Evolutionary conservation across 2,113 vertebrate genomes (phyloP), one percentile per base, ranked within the genome.

Genomic region (Promerops cafer): DNA sequence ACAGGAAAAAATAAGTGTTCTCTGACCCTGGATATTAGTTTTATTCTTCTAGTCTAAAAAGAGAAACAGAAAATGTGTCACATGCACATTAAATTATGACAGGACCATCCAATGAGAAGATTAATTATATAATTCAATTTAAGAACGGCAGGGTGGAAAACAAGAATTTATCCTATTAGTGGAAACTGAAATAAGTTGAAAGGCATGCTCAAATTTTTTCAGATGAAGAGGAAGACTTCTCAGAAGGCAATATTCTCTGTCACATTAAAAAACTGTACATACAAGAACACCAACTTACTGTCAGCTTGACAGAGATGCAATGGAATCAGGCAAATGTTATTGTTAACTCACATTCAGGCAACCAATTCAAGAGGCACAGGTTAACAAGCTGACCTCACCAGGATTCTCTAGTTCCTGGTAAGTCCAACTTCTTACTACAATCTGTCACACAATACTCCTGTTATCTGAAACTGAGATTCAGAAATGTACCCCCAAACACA

Each of bases 41-140:
- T 44, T 15, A 33, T 33, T 83, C 87, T 89, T 72, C 30, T 45
- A 49, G 40, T 33, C 17, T 68, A 89, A 71, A 45, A 0, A 80
- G 14, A 60, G 35, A 70, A 80, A 40, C 4, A 80, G 35, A 72
- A 80, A 77, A 72, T 15, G 7, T 50, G 31, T 37, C 35, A 71
- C 33, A 27, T 4, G 9, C 16, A 47, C 4, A 3, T 42, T 63
- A 79, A 57, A 40, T 37, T 21, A 78, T 0, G 0, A 40, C 42
- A 70, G 40, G 14, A 53, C 35, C 8, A 47, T 42, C 30, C 6
- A 1, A 53, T 42, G 20, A 54, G 37, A 56, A 57, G 20, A 75
- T 53, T 33, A 42, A 10, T 70, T 75, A 3, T 13, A 72, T n/a
- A 31, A 65, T 3, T 71, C 22, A 45, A 33, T 49, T 85, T 21